Evolutionary conservation across 1,140 invertebrate species (phyloP).

Genomic region (Drosophila santomea): DNA sequence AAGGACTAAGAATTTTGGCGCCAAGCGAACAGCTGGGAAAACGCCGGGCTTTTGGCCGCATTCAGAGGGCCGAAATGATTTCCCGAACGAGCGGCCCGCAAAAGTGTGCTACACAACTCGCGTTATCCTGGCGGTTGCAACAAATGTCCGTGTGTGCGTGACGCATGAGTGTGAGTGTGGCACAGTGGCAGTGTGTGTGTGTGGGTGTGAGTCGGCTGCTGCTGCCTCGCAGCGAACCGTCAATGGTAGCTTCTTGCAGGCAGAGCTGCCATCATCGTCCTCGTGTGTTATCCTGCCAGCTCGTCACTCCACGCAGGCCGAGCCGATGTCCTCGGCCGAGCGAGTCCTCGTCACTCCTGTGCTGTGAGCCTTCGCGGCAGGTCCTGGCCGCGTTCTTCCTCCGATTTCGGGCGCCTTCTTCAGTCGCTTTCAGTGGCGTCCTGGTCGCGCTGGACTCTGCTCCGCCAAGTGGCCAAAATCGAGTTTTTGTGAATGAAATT

Average conservation of each 20-base stretch:
- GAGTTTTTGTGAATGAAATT: slow-evolving; percentile 61
- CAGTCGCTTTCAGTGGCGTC: slow-evolving; percentile 66
- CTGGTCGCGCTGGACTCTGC: slow-evolving; percentile 57
- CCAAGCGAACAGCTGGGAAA: slow-evolving; percentile 64
- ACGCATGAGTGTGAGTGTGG: neutral
- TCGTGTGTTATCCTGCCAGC: slow-evolving; percentile 61
- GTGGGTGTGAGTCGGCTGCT: slow-evolving; percentile 17
- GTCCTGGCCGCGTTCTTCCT: slow-evolving; percentile 49
- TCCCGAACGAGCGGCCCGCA: slow-evolving; percentile 33
- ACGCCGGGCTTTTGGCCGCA: slow-evolving; percentile 27
- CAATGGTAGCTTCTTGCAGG: slow-evolving; percentile 77
- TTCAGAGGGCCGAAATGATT: slow-evolving; percentile 7
- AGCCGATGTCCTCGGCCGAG: slow-evolving; percentile 61
- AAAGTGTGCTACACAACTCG: slow-evolving; percentile 57
- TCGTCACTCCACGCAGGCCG: slow-evolving; percentile 57
- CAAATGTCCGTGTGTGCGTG: slow-evolving; percentile 19
- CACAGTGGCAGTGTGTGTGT: neutral
- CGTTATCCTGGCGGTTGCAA: slow-evolving; percentile 43
- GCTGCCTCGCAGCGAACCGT: slow-evolving; percentile 31
- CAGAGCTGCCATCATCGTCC: slow-evolving; percentile 79
- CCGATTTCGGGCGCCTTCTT: slow-evolving; percentile 39
- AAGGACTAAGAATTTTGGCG: slow-evolving; percentile 57
- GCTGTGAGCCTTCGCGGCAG: slow-evolving; percentile 45
- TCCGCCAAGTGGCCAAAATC: slow-evolving; percentile 48
- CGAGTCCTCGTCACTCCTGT: slow-evolving; percentile 38